Conservation (phyloP, 1,140 invertebrate species). For the Scylla paramamosain region DNA sequence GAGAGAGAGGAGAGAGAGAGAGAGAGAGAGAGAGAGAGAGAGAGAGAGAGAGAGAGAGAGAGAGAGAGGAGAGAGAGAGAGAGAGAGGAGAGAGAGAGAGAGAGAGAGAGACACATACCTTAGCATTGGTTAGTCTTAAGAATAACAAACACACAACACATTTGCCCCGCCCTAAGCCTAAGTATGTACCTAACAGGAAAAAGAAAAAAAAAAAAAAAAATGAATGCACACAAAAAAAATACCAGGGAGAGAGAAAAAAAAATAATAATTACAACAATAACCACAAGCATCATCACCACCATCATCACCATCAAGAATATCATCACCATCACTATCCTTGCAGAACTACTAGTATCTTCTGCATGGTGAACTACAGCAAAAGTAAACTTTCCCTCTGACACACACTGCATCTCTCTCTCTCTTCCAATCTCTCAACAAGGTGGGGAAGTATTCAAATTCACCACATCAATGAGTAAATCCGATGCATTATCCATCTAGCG, state of each 20-base stretch:
- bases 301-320: not conserved
- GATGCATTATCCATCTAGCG: conserved; percentile 1
- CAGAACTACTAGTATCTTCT: not conserved
- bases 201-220: not conserved
- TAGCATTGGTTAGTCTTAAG: conserved; percentile 4
- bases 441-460: not conserved
- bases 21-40: no score
- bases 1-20: not conserved
- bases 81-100: not conserved
- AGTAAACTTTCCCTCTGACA: not conserved
- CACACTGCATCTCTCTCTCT: not conserved
- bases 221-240: not conserved
- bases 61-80: no score
- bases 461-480: not conserved
- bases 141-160: not conserved
- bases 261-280: not conserved
- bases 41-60: no score
- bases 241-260: not conserved
- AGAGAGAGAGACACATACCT: not conserved
- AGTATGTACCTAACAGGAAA: no score
- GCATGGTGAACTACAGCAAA: not conserved
- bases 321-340: not conserved
- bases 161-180: not conserved
- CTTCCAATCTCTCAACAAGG: not conserved
- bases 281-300: not conserved